A percentile compares a stretch with the other conserved stretches of the same genome.
phyloP scores from a whole-genome alignment of 1,140 invertebrate genomes.

The Physella acuta region DNA sequence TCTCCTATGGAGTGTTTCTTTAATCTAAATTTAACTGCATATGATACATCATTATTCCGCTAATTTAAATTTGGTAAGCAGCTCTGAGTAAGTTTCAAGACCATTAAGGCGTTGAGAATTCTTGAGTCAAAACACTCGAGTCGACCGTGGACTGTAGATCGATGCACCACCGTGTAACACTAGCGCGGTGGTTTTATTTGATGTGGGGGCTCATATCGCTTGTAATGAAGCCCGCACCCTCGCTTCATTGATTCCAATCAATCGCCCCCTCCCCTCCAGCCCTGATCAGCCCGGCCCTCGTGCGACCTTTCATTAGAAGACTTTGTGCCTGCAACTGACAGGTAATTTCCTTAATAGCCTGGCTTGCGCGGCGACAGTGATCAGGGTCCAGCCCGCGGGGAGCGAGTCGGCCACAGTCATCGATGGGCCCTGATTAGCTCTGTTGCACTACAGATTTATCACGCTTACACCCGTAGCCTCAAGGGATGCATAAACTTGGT shows the following conservation, averaged over 20 bases:
- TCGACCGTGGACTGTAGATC: too few species aligned
- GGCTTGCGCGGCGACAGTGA: slow-evolving; percentile 6
- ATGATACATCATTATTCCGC: too few species aligned
- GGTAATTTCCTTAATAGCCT: slow-evolving; percentile 23
- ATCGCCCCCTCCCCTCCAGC: not conserved
- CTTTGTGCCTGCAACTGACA: slow-evolving; percentile 15
- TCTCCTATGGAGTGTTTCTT: too few species aligned
- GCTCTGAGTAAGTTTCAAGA: too few species aligned
- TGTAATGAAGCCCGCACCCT: not conserved
- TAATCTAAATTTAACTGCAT: too few species aligned
- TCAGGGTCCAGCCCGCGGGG: slow-evolving; percentile 7
- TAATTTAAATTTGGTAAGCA: too few species aligned
- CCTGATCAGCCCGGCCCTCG: not conserved
- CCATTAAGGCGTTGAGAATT: too few species aligned
- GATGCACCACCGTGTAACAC: too few species aligned
- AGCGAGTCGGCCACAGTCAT: not conserved
- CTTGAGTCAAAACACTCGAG: too few species aligned
- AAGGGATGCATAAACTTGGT: slow-evolving; percentile 5
- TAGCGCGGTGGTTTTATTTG: not conserved
- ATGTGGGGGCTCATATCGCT: not conserved
- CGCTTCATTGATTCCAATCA: slow-evolving; percentile 18
- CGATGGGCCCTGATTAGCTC: slow-evolving; percentile 1
- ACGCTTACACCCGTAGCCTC: slow-evolving; percentile 1
- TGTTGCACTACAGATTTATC: slow-evolving; percentile 21
- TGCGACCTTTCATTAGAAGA: slow-evolving; percentile 15